These are phyloP conservation scores for Catharus minimus DNA, from an alignment of 2,113 vertebrate species.

Conservation along the genomic window DNA sequence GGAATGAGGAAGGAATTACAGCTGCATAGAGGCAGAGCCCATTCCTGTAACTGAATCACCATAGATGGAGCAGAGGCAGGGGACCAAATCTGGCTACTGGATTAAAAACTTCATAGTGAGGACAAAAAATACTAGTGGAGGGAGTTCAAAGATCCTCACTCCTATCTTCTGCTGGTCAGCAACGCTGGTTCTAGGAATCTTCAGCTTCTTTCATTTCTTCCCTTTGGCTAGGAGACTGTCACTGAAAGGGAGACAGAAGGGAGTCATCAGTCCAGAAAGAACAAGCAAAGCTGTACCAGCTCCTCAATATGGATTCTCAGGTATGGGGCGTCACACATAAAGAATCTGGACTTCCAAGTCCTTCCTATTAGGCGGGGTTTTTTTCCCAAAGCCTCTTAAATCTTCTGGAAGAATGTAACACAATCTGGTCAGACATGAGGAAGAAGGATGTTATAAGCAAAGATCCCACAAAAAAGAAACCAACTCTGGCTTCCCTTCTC, in stretches of 20 bases:
- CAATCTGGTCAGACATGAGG: not conserved
- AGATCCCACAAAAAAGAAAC: not conserved
- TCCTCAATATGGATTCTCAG: not conserved
- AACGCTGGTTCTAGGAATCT: not conserved
- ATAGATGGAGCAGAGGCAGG: not conserved
- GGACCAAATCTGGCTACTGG: not conserved
- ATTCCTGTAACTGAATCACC: not conserved
- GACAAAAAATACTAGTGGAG: not conserved
- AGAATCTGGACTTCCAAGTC: not conserved
- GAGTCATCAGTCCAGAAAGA: not conserved
- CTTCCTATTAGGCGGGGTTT: not conserved
- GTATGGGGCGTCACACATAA: not conserved
- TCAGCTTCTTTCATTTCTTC: slow-evolving; percentile 74
- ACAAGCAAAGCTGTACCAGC: not conserved
- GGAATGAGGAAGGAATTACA: not conserved
- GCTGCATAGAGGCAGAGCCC: not conserved
- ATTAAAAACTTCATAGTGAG: not conserved
- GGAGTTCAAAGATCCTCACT: slow-evolving; percentile 6
- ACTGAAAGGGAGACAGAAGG: slow-evolving; percentile 34
- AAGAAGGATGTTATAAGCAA: not conserved
- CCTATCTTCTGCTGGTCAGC: slow-evolving; percentile 4
- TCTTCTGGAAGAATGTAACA: not conserved
- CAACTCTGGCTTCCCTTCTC: not conserved
- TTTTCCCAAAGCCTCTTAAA: not conserved
- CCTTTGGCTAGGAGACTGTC: slow-evolving; percentile 74